A percentile compares a stretch with the other conserved stretches of the same genome.
These are phyloP conservation scores for Leptothorax acervorum DNA, from an alignment of 2,888 invertebrate species.

Conservation along the genomic window DNA sequence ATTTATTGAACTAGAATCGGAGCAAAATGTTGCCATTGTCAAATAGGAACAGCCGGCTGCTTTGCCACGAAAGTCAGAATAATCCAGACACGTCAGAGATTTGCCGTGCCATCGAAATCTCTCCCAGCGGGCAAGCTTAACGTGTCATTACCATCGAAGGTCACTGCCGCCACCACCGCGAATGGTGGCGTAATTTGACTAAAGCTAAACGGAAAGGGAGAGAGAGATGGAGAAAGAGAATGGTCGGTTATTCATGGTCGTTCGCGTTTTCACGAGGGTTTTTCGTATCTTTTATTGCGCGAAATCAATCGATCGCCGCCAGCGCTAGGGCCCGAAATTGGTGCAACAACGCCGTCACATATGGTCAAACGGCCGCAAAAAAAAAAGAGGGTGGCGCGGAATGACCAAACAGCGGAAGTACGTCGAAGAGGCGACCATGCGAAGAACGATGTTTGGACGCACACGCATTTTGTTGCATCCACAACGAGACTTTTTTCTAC, in stretches of 20 bases:
- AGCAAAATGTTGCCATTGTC: conserved; percentile 24
- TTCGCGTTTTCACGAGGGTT: conserved; percentile 65
- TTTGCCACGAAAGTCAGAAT: conserved; percentile 39
- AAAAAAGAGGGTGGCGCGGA: conserved; percentile 81
- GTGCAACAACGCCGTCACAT: conserved; percentile 78
- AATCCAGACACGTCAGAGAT: conserved; percentile 63
- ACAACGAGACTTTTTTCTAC: conserved; percentile 58
- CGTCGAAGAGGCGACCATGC: conserved; percentile 68
- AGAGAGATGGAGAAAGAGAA: not conserved
- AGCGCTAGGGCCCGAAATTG: conserved; percentile 58
- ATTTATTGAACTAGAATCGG: not conserved
- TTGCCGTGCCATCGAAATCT: conserved; percentile 65
- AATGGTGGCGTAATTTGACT: conserved; percentile 77
- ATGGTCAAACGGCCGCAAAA: conserved; percentile 84
- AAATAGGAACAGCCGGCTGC: conserved; percentile 43
- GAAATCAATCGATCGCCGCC: conserved; percentile 77
- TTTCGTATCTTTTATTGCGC: conserved; percentile 70
- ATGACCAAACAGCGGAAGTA: conserved; percentile 79
- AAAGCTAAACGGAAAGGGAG: conserved; percentile 66
- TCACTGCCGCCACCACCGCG: conserved; percentile 62
- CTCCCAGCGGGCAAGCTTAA: conserved; percentile 70
- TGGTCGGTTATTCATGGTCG: conserved; percentile 64
- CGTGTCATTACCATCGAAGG: conserved; percentile 75
- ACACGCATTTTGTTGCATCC: conserved; percentile 58
- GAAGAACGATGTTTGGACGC: conserved; percentile 62